Base-by-base conservation (phyloP, 30 jellyfish, hydroid and myxozoan genomes). In the Clytia hemisphaerica region DNA sequence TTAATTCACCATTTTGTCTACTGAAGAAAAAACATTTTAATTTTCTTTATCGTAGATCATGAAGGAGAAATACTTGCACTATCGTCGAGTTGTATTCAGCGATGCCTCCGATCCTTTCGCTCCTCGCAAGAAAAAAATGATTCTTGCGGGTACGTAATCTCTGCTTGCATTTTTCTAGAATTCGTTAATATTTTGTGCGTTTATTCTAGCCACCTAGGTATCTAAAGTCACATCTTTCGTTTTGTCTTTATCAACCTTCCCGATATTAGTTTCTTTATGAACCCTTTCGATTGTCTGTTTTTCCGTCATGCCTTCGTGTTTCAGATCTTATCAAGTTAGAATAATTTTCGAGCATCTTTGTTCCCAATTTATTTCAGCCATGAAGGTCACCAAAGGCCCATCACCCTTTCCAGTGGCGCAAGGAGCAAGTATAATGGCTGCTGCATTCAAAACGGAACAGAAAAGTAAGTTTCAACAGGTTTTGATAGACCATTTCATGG, bases 91-190 rank as follows among this genome's bases (percentile, higher is more conserved):
- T 12, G 80, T 72, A 16, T 42, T 69, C 10, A 60, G 66, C 65
- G 95, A 83, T 32, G 26, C 46, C n/a, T 28, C 78, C 6, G 92
- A 83, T 60, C 57, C 77, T 1, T 83, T 83, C 45, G 86, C 82
- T 21, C 37, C 69, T 31, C 68, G 67, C 60, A 25, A 35, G 25
- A 76, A 75, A 27, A 28, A 35, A 18, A 27, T 10, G 61, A 48
- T 37, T 37, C 72, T 27, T 61, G 53, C 19, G 78, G 94, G 73
- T 64, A 25, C 54, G 27, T 27, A 71, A 7, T 15, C 10, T 40
- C 16, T 16, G 16, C 53, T 40, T 40, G 14, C 14, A 7, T 16
- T 7, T 40, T 0, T n/a, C n/a, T n/a, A n/a, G n/a, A n/a, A n/a
- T n/a, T n/a, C n/a, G n/a, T n/a, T n/a, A n/a, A n/a, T n/a, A n/a